Evolutionary conservation across 2,797 vertebrate species (phyloP).

Genomic region (Hybognathus amarus): DNA sequence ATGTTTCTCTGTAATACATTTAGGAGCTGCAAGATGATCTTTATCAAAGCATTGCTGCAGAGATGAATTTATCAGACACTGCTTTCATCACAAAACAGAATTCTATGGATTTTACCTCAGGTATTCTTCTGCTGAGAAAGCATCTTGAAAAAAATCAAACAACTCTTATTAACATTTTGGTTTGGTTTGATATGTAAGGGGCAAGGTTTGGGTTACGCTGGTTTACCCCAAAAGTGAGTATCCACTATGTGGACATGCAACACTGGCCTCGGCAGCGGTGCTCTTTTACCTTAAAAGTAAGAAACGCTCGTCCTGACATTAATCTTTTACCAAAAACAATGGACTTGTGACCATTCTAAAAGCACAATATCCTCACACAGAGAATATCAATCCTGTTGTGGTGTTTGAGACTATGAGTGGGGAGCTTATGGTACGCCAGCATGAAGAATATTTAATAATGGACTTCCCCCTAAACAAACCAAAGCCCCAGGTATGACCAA

Average conservation of each 20-base stretch:
- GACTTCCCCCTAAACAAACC: slow-evolving; percentile 74
- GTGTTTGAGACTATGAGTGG: slow-evolving; percentile 89
- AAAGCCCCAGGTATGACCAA: not conserved
- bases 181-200: slow-evolving; percentile 59
- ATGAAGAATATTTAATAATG: slow-evolving; percentile 80
- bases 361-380: slow-evolving; percentile 66
- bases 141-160: not conserved
- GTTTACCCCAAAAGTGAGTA: slow-evolving; percentile 88
- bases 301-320: not conserved
- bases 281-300: slow-evolving; percentile 81
- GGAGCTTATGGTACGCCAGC: slow-evolving; percentile 79
- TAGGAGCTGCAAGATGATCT: not conserved
- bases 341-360: not conserved
- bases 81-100: slow-evolving; percentile 84
- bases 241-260: slow-evolving; percentile 90
- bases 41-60: slow-evolving; percentile 86
- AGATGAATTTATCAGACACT: slow-evolving; percentile 93
- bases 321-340: too few species aligned
- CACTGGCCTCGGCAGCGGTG: slow-evolving; percentile 88
- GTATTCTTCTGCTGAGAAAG: not conserved
- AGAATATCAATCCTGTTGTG: slow-evolving; percentile 80
- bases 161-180: not conserved
- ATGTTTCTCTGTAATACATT: not conserved
- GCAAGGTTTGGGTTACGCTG: slow-evolving; percentile 87
- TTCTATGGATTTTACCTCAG: slow-evolving; percentile 77